These are phyloP conservation scores for Gavialis gangeticus DNA, from an alignment of 2,113 vertebrate species.

Conservation along the genomic window DNA sequence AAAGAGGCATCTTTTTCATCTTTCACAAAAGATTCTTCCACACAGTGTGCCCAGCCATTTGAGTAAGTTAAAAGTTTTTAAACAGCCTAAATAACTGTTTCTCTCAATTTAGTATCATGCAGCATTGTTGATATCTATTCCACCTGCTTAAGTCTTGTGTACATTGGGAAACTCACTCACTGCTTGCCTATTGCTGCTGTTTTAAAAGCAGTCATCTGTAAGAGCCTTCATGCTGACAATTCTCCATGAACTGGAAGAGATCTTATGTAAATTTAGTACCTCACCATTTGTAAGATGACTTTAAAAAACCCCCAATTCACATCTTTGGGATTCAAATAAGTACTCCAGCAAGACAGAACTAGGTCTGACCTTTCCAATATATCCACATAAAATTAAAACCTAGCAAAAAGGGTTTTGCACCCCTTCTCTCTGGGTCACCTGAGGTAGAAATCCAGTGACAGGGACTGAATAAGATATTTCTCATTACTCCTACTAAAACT, in stretches of 20 bases:
- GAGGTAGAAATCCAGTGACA: too few relatives aligned
- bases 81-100: background rate
- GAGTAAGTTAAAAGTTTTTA: background rate
- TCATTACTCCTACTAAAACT: background rate
- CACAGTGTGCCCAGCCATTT: background rate
- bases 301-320: background rate
- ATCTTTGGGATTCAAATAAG: background rate
- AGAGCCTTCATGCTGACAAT: background rate
- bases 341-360: background rate
- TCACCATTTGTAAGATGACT: background rate
- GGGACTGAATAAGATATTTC: too few relatives aligned
- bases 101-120: background rate
- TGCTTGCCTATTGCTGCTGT: rapidly evolving
- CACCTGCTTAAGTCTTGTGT: background rate
- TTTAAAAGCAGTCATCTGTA: background rate
- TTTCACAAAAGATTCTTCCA: background rate
- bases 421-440: too few relatives aligned
- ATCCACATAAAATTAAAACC: background rate
- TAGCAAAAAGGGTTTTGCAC: too few relatives aligned
- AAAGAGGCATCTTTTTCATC: too few relatives aligned
- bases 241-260: background rate
- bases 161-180: background rate
- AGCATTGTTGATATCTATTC: too few relatives aligned
- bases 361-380: background rate
- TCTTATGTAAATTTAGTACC: background rate